A percentile compares a stretch with the other conserved stretches of the same genome.
phyloP scores from a whole-genome alignment of 92 coral and sea anemone species.

The Virgularia gustaviana region DNA sequence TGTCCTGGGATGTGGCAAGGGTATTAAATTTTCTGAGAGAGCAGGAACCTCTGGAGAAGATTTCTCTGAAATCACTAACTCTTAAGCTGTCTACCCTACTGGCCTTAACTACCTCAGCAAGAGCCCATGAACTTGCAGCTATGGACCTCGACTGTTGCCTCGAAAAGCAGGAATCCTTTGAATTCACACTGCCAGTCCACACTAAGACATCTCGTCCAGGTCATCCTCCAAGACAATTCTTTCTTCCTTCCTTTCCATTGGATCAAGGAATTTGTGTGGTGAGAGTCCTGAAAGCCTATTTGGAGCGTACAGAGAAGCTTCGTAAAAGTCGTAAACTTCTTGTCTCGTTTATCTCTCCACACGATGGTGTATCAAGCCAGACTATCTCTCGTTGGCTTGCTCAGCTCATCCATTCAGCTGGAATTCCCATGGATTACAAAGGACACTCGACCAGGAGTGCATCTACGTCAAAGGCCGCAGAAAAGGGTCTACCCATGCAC shows the following conservation, averaged over 20 bases:
- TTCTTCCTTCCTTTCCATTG: slow-evolving; percentile 20
- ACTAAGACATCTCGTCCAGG: slow-evolving; percentile 38
- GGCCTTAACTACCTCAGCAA: slow-evolving; percentile 51
- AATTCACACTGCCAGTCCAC: slow-evolving; percentile 38
- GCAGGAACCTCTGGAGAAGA: slow-evolving; percentile 21
- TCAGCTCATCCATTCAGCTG: slow-evolving; percentile 34
- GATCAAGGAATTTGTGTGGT: slow-evolving; percentile 36
- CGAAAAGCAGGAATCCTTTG: slow-evolving; percentile 34
- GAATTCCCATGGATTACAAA: slow-evolving; percentile 30
- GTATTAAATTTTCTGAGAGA: slow-evolving; percentile 20
- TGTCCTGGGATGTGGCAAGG: slow-evolving; percentile 37
- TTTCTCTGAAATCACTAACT: slow-evolving; percentile 32
- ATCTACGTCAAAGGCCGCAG: slow-evolving; percentile 52
- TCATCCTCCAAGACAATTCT: slow-evolving; percentile 22
- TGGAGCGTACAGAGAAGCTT: slow-evolving; percentile 18
- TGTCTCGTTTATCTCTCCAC: slow-evolving; percentile 37
- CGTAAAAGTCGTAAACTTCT: slow-evolving; percentile 36
- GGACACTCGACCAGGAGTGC: slow-evolving; percentile 57
- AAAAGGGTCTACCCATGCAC: slow-evolving; percentile 44
- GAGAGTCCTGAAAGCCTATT: slow-evolving; percentile 20
- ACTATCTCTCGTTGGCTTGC: slow-evolving; percentile 55
- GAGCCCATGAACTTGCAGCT: slow-evolving; percentile 44
- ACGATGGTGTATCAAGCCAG: slow-evolving; percentile 34
- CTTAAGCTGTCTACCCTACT: slow-evolving; percentile 34
- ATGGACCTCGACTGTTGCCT: slow-evolving; percentile 41